Evolutionary conservation across 2,797 vertebrate genomes (phyloP).

Genomic region (Alca torda): DNA sequence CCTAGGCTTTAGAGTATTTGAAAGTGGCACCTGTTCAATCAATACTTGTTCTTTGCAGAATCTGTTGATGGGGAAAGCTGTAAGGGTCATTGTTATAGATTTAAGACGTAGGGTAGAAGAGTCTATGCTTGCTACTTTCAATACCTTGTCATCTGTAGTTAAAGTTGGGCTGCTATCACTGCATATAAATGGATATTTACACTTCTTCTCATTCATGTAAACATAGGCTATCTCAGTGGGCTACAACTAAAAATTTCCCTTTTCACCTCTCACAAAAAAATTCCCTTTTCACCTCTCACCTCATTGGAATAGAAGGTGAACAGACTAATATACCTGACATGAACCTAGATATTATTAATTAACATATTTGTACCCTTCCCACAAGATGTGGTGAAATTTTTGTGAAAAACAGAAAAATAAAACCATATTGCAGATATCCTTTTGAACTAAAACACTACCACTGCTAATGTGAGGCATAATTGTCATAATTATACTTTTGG

Average conservation of each 20-base stretch:
- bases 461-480: background rate
- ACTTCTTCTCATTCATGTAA: background rate
- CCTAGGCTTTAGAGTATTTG: background rate
- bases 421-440: background rate
- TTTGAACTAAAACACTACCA: background rate
- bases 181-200: background rate
- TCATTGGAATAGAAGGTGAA: background rate
- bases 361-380: background rate
- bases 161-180: background rate
- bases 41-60: background rate
- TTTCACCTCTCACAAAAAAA: background rate
- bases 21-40: background rate
- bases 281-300: background rate
- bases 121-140: background rate
- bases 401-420: background rate
- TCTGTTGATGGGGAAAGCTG: background rate
- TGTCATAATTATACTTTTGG: background rate
- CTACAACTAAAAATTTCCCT: background rate
- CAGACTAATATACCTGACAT: background rate
- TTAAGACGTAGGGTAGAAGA: background rate
- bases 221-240: background rate
- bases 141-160: background rate
- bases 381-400: background rate
- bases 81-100: background rate
- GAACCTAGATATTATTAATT: background rate